Percentiles rank a stretch among this genome's conserved stretches.
phyloP scores from a whole-genome alignment of 2,888 invertebrate species.

The Drosophila pseudotalamancana region DNA sequence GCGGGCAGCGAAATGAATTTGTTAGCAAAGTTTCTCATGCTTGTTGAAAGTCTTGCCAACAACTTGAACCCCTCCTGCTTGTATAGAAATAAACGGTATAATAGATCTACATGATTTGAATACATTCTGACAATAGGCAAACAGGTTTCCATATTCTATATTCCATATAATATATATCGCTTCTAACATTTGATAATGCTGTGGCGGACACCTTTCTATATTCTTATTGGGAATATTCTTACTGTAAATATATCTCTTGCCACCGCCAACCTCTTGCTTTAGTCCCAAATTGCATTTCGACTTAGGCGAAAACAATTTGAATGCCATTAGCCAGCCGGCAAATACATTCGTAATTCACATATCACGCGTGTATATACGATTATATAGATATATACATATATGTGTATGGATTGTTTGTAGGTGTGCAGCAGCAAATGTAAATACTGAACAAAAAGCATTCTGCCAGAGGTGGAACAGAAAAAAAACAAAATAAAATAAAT shows the following conservation, averaged over 20 bases:
- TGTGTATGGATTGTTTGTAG: not conserved
- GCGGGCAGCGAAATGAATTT: conserved; percentile 18
- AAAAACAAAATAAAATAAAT: conserved; percentile 45
- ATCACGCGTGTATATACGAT: not conserved
- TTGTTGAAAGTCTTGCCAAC: not conserved
- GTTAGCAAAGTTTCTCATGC: conserved; percentile 3
- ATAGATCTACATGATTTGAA: not conserved
- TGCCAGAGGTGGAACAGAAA: not conserved
- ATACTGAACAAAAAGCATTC: conserved; percentile 10
- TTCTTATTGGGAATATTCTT: too few species aligned
- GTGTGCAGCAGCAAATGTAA: conserved; percentile 14
- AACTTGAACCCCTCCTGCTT: not conserved
- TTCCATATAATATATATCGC: too few species aligned
- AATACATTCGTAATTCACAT: conserved; percentile 1
- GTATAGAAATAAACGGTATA: not conserved
- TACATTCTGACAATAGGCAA: too few species aligned
- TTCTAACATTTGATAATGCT: too few species aligned
- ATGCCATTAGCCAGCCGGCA: conserved; percentile 49
- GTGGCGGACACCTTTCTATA: too few species aligned
- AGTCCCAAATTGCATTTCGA: conserved; percentile 21
- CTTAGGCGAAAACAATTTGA: conserved; percentile 55
- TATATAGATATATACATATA: not conserved
- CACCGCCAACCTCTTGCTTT: not conserved
- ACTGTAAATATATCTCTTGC: not conserved
- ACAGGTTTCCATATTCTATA: too few species aligned